Base-by-base conservation (phyloP, 2,888 invertebrate genomes). In the Netelia fuscicornis region DNA sequence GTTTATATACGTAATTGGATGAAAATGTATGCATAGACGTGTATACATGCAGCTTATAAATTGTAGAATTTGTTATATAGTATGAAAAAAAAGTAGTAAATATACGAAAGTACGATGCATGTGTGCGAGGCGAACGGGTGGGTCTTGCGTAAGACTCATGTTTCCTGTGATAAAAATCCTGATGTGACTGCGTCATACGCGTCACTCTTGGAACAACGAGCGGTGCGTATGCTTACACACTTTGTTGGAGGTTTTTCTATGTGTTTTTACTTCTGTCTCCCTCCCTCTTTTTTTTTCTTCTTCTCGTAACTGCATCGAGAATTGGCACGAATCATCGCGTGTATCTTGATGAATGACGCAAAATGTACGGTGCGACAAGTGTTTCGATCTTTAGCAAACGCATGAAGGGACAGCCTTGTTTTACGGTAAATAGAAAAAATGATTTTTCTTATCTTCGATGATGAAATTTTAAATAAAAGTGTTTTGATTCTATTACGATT, bases 121-220 rank as follows among this genome's bases (percentile, higher is more conserved):
- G 58, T 23, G 25, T 25, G 6, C 17, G 67, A 82, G 56, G 37
- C 42, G 30, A 68, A 78, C 44, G 78, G 23, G 76, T 52, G 60
- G 74, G 44, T 72, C 76, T 83, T 75, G 81, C 80, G 72, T 76
- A 76, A 80, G 72, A 80, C 54, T 85, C 76, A 44, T 56, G 72
- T 71, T 85, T 83, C 85, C 83, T 85, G 85, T 75, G 85, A 85
- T 85, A 85, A 83, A 85, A 77, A 80, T 83, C 76, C 67, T 68
- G 58, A 60, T 52, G 67, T 56, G 71, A 70, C 64, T 70, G 75
- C 65, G 65, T 75, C 42, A 64, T 74, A 58, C 52, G 75, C 67
- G 42, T 74, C 60, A 78, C 70, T 70, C 72, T 62, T 65, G 54
- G 65, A 23, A 64, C 23, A 54, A 48, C 60, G 17, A 76, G 25